Base-by-base conservation (phyloP, 35 echinoderm and acorn worm genomes). In the Lytechinus pictus region DNA sequence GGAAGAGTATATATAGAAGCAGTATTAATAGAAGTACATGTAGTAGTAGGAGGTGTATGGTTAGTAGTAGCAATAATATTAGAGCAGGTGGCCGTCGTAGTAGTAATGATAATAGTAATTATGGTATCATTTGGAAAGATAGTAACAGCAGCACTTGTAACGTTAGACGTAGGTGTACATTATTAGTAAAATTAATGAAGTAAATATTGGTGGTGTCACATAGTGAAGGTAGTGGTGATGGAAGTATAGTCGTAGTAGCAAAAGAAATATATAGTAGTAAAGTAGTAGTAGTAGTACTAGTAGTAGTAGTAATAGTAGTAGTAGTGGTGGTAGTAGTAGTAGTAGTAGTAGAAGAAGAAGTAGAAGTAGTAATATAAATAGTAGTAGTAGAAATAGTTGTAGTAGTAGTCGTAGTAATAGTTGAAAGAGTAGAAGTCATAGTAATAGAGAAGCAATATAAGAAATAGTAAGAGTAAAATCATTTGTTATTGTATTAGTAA, bases 321-420 rank as follows among this genome's bases (percentile, higher is more conserved):
- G 28, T 27, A 51, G 27, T 27, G 44, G 29, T 90, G 12, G 88
- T 9, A 90, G 11, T 2, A 61, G 92, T 57, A 57, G 53, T 13
- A 94, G 92, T 10, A 61, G 33, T 27, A 55, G 4, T 57, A 94
- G 53, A 13, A 94, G 52, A 21, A 53, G 9, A 9, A 55, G 53
- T 29, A 94, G 28, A 6, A 94, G 92, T 14, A 58, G 8, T 94
- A 94, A 0, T 61, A 94, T 1, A 57, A 55, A 10, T 94, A 60
- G 53, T 94, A 55, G 12, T 60, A 94, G 53, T 94, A 58, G 57
- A 57, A 94, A 28, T 94, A 94, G 27, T 94, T 57, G 57, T 94
- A 94, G 57, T 94, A 57, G 57, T 94, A 94, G n/a, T 57, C 56
- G 7, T 94, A 24, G 57, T 94, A 58, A n/a, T 94, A 94, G 57